Evolutionary conservation across 1,140 invertebrate genomes (phyloP).

Genomic region (Ostrea edulis): DNA sequence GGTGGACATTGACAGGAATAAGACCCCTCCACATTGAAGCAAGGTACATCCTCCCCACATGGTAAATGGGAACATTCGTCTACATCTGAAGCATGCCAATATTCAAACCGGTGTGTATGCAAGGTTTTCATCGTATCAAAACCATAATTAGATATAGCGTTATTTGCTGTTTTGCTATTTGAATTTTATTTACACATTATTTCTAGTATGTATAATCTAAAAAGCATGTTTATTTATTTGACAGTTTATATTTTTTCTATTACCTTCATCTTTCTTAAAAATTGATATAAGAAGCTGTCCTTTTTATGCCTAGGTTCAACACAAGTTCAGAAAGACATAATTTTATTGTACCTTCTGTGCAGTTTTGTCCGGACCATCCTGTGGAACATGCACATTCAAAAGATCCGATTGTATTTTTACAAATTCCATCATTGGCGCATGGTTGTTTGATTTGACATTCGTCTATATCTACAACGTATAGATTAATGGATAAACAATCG

Average conservation of each 20-base stretch:
- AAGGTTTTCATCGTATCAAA: no score
- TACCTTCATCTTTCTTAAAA: background rate
- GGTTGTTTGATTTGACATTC: background rate
- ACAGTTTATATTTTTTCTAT: background rate
- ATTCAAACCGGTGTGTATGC: no score
- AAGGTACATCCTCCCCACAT: conserved; percentile 49
- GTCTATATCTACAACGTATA: background rate
- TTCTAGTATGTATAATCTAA: no score
- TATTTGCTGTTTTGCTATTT: no score
- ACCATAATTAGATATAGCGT: no score
- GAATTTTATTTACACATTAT: no score
- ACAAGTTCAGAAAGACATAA: background rate
- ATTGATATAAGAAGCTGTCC: no score
- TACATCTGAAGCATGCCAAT: conserved; percentile 41
- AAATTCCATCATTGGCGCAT: background rate
- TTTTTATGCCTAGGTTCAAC: no score
- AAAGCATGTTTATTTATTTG: no score
- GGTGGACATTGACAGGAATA: conserved; percentile 50
- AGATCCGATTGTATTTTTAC: conserved; percentile 16
- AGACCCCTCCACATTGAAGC: conserved; percentile 40
- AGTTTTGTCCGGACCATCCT: conserved; percentile 26
- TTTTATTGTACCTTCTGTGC: background rate
- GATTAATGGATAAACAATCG: background rate
- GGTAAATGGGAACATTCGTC: conserved; percentile 48
- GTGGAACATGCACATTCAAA: background rate